These are phyloP conservation scores for Torymus tubicola DNA, from an alignment of 2,888 invertebrate genomes.

Conservation along the genomic window DNA sequence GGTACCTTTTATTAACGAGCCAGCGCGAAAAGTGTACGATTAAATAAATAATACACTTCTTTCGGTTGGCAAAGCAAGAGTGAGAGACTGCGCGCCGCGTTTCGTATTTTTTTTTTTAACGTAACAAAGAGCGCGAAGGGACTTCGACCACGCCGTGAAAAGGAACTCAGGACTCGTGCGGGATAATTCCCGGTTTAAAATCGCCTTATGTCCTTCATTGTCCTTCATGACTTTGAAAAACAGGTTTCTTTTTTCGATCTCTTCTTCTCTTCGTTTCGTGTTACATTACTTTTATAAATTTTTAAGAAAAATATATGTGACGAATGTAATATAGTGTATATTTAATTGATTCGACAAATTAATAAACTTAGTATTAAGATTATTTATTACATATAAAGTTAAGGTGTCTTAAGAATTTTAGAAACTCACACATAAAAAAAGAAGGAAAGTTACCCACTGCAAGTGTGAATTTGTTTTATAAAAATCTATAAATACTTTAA, in stretches of 20 bases:
- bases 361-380: too few species aligned
- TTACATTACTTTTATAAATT: neutral
- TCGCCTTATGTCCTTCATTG: constrained; percentile 41
- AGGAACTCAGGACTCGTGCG: neutral
- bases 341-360: too few species aligned
- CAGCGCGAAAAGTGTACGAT: constrained; percentile 61
- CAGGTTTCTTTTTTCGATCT: neutral
- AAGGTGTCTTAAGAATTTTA: too few species aligned
- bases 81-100: constrained; percentile 32
- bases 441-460: too few species aligned
- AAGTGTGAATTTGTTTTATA: too few species aligned
- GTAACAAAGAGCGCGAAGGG: constrained; percentile 39
- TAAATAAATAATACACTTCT: constrained; percentile 63
- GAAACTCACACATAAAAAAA: too few species aligned
- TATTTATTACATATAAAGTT: too few species aligned
- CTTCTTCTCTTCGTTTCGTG: neutral
- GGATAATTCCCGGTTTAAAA: constrained; percentile 38
- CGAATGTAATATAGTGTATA: too few species aligned
- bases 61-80: neutral
- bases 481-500: too few species aligned
- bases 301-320: too few species aligned
- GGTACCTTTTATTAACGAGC: constrained; percentile 61
- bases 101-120: constrained; percentile 22
- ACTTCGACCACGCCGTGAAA: constrained; percentile 31
- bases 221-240: constrained; percentile 36